Evolutionary conservation across 2,797 vertebrate genomes (phyloP).

Genomic region (Syngnathus rostellatus): DNA sequence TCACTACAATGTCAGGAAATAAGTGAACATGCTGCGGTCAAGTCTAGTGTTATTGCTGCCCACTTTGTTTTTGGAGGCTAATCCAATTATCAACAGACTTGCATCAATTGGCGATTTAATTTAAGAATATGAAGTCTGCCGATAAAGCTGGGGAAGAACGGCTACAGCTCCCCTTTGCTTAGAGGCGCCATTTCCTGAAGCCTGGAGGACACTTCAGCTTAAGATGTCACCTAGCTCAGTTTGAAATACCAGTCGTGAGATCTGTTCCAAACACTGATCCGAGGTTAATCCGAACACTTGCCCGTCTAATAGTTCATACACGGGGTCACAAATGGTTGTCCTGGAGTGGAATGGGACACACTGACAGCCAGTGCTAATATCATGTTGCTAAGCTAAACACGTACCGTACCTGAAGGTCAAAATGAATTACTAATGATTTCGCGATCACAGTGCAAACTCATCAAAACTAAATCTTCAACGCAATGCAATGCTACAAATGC

Average conservation of each 20-base stretch:
- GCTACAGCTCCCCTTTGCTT: background rate
- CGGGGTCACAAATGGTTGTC: background rate
- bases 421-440: slow-evolving; percentile 16
- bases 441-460: background rate
- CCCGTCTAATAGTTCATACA: no score
- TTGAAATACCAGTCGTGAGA: background rate
- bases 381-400: slow-evolving; percentile 43
- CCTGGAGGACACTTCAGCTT: background rate
- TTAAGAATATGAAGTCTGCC: background rate
- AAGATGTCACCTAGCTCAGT: background rate
- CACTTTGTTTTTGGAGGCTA: background rate
- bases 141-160: slow-evolving; percentile 9
- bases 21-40: background rate
- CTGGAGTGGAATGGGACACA: background rate
- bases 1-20: background rate
- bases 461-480: no score
- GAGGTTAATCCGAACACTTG: background rate
- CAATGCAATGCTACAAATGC: background rate
- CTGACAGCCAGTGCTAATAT: slow-evolving; percentile 15
- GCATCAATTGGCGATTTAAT: slow-evolving; percentile 28
- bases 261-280: background rate
- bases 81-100: background rate
- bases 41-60: background rate
- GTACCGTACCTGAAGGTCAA: slow-evolving; percentile 57
- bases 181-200: slow-evolving; percentile 14